These are phyloP conservation scores for Lacerta agilis DNA, from an alignment of 2,797 vertebrate species.

Conservation along the genomic window DNA sequence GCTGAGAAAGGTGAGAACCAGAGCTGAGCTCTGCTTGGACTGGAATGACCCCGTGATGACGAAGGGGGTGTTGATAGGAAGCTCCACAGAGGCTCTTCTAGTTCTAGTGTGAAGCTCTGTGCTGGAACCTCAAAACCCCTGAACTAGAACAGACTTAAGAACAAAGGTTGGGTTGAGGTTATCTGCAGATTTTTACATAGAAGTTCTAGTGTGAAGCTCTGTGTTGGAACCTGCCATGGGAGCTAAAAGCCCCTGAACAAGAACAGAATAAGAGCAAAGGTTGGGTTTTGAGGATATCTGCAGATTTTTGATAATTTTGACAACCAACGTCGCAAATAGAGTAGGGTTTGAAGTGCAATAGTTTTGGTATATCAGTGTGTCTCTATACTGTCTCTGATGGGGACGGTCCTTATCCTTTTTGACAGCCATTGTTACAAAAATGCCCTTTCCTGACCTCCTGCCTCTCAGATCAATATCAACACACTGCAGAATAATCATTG, in stretches of 20 bases:
- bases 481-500: background rate
- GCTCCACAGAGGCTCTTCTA: background rate
- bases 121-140: background rate
- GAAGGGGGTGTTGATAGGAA: too few relatives aligned
- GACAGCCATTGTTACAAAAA: background rate
- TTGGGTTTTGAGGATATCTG: too few relatives aligned
- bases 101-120: background rate
- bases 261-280: too few relatives aligned
- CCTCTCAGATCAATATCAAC: background rate
- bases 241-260: too few relatives aligned
- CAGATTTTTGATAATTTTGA: too few relatives aligned
- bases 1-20: constrained; percentile 72
- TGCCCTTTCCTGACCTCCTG: background rate
- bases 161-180: too few relatives aligned
- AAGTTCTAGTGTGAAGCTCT: background rate
- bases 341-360: background rate
- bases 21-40: background rate
- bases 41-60: too few relatives aligned
- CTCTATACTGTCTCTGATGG: background rate
- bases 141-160: too few relatives aligned
- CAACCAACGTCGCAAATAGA: too few relatives aligned
- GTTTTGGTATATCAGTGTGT: background rate
- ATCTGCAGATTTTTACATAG: background rate
- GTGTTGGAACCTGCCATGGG: background rate
- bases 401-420: background rate